These are phyloP conservation scores for Drosophila melanogaster DNA, from an alignment of 1,140 invertebrate genomes.

Conservation along the genomic window Release_6_plus_ISO1_MT NT_033779.5:14702001-14702500, in stretches of 20 bases:
- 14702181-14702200: neutral
- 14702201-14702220: neutral
- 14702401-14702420: slow-evolving; percentile 70
- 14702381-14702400: slow-evolving; percentile 40
- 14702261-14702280: slow-evolving; percentile 48
- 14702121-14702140: neutral
- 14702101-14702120: slow-evolving; percentile 5
- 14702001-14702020: slow-evolving; percentile 57
- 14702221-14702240: neutral
- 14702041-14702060: slow-evolving; percentile 8
- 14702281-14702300: slow-evolving; percentile 11
- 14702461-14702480: slow-evolving; percentile 63
- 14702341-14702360: slow-evolving; percentile 28
- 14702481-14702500: slow-evolving; percentile 49
- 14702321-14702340: slow-evolving; percentile 66
- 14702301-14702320: slow-evolving; percentile 20
- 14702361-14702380: slow-evolving; percentile 39
- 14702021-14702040: slow-evolving; percentile 25
- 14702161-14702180: neutral
- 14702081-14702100: slow-evolving; percentile 19
- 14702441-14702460: slow-evolving; percentile 73
- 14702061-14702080: neutral
- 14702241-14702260: slow-evolving; percentile 9
- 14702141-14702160: neutral
- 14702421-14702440: slow-evolving; percentile 76